Evolutionary conservation across 1,140 invertebrate species (phyloP), one percentile per base, ranked within the genome.

Genomic region (Drosophila subobscura): DNA sequence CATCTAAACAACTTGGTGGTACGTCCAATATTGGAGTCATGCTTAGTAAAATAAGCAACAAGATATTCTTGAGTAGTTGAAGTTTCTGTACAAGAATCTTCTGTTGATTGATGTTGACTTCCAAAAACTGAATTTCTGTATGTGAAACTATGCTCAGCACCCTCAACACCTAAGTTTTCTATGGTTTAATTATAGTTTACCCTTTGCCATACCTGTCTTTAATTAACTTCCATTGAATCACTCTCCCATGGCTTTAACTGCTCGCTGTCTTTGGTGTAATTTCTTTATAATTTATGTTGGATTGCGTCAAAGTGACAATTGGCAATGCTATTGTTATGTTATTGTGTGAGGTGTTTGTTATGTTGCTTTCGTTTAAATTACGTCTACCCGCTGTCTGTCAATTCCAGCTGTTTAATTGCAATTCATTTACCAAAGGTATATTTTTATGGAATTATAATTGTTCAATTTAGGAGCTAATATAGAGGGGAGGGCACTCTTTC

Each of bases 231-330:
- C 77, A 77, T 85, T 85, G 80, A 10, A 27, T 5, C 68, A 55
- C 41, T 51, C 42, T 37, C 33, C 33, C 33, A 37, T 37, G 33
- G 33, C 33, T 12, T 12, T 10, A 10, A 10, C 33, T 12, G 8
- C 29, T 37, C 10, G 4, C 33, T 37, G 4, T 33, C 10, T 33
- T 2, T 10, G 8, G 8, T 33, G 25, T 33, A 10, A 3, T 60
- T 58, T 40, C 58, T 49, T 16, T 10, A 10, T 3, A 23, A 40
- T 41, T 33, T 12, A 29, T 56, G 46, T 46, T 16, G 53, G 29
- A 56, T 86, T 86, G 83, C 83, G 83, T 86, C 83, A 86, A 86
- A 81, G 74, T 65, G 83, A 86, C 81, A 85, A 85, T 85, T 85
- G 81, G 54, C 57, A 75, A 52, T 56, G 66, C 66, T 78, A 67